Percentiles rank a stretch among this genome's conserved stretches.
phyloP scores from a whole-genome alignment of 2,113 vertebrate species.

The Picathartes gymnocephalus region DNA sequence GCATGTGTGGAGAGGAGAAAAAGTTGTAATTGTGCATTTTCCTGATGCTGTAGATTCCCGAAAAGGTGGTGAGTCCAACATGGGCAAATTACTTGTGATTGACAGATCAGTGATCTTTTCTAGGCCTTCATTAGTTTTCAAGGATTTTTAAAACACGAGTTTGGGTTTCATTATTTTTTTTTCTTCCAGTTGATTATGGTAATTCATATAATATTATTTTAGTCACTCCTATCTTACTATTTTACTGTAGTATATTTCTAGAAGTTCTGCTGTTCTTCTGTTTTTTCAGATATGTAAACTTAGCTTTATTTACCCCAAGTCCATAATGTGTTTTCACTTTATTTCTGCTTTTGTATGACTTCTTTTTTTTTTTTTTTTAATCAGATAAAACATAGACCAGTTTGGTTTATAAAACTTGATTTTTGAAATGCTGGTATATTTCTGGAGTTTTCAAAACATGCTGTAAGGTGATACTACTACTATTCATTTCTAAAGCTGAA shows the following conservation, averaged over 20 bases:
- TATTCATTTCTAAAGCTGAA: background rate
- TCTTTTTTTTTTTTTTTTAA: background rate
- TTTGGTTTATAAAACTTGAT: background rate
- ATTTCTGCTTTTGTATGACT: background rate
- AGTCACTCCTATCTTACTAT: background rate
- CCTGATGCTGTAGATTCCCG: background rate
- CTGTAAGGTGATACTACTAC: fast-evolving
- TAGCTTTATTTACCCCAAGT: background rate
- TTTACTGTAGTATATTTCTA: background rate
- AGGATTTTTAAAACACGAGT: background rate
- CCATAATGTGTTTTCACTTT: background rate
- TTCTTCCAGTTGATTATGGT: background rate
- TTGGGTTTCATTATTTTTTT: background rate
- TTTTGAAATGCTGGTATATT: background rate
- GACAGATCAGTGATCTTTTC: background rate
- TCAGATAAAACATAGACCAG: background rate
- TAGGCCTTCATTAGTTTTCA: background rate
- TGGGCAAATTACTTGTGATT: background rate
- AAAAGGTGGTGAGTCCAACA: background rate
- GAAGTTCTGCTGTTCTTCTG: background rate
- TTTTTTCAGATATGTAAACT: background rate
- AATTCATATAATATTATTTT: background rate
- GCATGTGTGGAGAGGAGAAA: background rate
- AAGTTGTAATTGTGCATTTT: background rate
- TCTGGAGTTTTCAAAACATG: background rate